Base-by-base conservation (phyloP, 2,888 invertebrate species). In the Scrobipalpa costella region DNA sequence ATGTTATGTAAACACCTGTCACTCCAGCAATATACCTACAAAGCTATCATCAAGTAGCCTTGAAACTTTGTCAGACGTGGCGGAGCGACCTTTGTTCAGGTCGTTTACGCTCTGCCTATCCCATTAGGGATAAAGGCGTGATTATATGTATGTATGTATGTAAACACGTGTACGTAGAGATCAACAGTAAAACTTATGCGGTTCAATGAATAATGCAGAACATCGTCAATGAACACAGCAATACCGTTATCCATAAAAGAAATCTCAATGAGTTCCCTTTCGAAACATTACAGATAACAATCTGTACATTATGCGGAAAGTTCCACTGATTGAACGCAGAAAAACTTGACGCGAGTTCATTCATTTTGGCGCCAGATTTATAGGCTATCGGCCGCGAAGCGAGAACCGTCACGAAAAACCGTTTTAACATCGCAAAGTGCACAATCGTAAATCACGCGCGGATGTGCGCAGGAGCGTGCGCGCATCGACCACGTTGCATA, bases 311-410 rank as follows among this genome's bases (percentile, higher is more conserved):
- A 66, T 63, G 57, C 62, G 40, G 63, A 64, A 52, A 66, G 47
- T 61, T 64, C 66, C 64, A 63, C 57, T 64, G 64, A 66, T 64
- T 64, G 66, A 62, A 11, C 33, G 27, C 64, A 64, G 72, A 83
- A 87, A 88, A 89, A 84, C 75, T 75, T 71, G 74, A 78, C 76
- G 80, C 69, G 71, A 76, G 79, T 79, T 85, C 85, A 89, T 86
- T 88, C 86, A 90, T 86, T 87, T 89, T 85, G 85, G 84, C 87
- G 87, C 86, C 87, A 83, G 84, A 87, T 87, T 88, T 85, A 88
- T 87, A 85, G 85, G 85, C 80, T 78, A 83, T 81, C 77, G 79
- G 72, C 72, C 73, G 76, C 73, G 78, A 82, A 84, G 86, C 85
- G 86, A 84, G 85, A 85, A 85, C 67, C 76, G 68, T 71, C 71